phyloP scores from a whole-genome alignment of 2,888 invertebrate species.

The Pyrgus malvae region DNA sequence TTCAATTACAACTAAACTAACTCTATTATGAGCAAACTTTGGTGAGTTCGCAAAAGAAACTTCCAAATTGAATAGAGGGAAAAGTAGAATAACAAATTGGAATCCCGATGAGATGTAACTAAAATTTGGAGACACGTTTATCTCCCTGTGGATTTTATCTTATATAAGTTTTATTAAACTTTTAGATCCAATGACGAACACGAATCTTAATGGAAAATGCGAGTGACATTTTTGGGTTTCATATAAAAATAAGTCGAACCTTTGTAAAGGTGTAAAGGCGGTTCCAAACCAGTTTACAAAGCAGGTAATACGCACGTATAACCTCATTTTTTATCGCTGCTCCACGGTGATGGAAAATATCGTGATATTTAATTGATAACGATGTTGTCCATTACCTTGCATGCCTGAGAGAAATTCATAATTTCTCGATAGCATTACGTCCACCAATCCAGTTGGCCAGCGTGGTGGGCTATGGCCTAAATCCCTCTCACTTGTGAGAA shows the following conservation, averaged over 20 bases:
- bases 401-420: no score
- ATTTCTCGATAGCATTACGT: no score
- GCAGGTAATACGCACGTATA: no score
- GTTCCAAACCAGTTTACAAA: no score
- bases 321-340: no score
- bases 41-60: constrained; percentile 1
- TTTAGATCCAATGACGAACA: neutral
- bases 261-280: neutral
- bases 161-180: constrained; percentile 1
- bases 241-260: no score
- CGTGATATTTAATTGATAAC: no score
- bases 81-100: constrained; percentile 14
- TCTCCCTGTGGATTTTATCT: neutral
- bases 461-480: no score
- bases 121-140: constrained; percentile 1
- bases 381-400: no score
- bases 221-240: neutral
- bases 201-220: neutral
- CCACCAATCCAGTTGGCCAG: no score
- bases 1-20: constrained; percentile 6
- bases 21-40: constrained; percentile 1
- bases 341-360: no score
- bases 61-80: constrained; percentile 13
- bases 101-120: neutral
- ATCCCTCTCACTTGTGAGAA: no score